These are phyloP conservation scores for Embidobia sp. DNA, from an alignment of 2,888 invertebrate genomes.

Conservation along the genomic window DNA sequence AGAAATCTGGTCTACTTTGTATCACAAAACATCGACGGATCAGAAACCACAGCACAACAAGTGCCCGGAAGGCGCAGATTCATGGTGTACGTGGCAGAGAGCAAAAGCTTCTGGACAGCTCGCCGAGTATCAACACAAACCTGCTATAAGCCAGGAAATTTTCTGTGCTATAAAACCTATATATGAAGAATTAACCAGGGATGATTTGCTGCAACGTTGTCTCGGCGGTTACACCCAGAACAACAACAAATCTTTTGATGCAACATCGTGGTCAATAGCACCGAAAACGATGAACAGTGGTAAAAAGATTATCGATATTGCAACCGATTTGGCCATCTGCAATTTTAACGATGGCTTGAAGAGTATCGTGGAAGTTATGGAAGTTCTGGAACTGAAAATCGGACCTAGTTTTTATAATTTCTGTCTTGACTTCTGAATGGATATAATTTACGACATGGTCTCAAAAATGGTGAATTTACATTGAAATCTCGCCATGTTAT, in stretches of 20 bases:
- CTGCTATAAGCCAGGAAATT: constrained; percentile 21
- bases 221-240: constrained; percentile 47
- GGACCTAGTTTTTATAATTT: constrained; percentile 26
- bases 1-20: constrained; percentile 20
- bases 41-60: constrained; percentile 57
- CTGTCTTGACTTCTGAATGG: background rate
- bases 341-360: constrained; percentile 41
- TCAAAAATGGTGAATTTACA: too few species aligned
- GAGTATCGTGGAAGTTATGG: constrained; percentile 18
- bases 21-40: constrained; percentile 60
- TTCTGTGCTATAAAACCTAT: constrained; percentile 27
- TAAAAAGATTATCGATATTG: constrained; percentile 33
- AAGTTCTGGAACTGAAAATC: constrained; percentile 24
- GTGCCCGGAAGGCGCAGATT: constrained; percentile 37
- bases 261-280: constrained; percentile 36
- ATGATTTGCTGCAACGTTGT: constrained; percentile 41
- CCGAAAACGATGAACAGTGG: constrained; percentile 45
- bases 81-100: constrained; percentile 63
- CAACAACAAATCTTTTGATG: constrained; percentile 40
- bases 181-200: constrained; percentile 28
- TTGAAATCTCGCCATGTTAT: too few species aligned
- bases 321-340: constrained; percentile 22
- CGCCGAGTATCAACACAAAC: constrained; percentile 32
- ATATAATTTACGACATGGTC: too few species aligned
- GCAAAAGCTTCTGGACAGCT: constrained; percentile 27